Percentiles rank a stretch among this genome's conserved stretches.
Conservation (phyloP, 1,140 invertebrate species). For the Melitaea cinxia region DNA sequence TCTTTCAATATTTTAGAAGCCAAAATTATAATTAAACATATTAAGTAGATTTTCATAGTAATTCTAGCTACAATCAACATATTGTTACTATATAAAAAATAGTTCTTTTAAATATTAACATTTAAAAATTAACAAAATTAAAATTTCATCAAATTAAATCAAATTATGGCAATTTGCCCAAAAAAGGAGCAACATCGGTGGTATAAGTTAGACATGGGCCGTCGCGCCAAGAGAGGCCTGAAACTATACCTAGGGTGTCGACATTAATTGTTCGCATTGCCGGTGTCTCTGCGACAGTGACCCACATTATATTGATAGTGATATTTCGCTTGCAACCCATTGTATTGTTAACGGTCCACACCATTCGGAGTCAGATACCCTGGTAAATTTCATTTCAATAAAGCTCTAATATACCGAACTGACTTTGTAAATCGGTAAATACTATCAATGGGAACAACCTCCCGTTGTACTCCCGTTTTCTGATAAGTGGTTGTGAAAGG, state of each 20-base stretch:
- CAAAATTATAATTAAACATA: no score
- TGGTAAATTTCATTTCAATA: slow-evolving; percentile 5
- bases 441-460: not conserved
- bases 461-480: no score
- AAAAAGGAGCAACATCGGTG: slow-evolving; percentile 5
- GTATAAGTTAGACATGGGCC: not conserved
- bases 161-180: not conserved
- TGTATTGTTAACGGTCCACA: slow-evolving; percentile 11
- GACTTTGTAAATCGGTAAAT: not conserved
- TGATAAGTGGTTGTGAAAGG: no score
- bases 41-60: no score
- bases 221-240: not conserved
- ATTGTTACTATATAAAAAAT: no score
- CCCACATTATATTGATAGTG: slow-evolving; percentile 8
- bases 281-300: slow-evolving; percentile 3
- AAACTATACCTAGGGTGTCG: slow-evolving; percentile 7
- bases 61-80: no score
- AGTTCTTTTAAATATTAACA: no score
- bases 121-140: no score
- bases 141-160: no score
- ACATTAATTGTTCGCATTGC: slow-evolving; percentile 9
- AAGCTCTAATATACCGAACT: not conserved
- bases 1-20: no score
- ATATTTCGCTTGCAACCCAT: slow-evolving; percentile 1
- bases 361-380: slow-evolving; percentile 1